Evolutionary conservation across 2,888 invertebrate genomes (phyloP).

Genomic region (Augiades crinisus): DNA sequence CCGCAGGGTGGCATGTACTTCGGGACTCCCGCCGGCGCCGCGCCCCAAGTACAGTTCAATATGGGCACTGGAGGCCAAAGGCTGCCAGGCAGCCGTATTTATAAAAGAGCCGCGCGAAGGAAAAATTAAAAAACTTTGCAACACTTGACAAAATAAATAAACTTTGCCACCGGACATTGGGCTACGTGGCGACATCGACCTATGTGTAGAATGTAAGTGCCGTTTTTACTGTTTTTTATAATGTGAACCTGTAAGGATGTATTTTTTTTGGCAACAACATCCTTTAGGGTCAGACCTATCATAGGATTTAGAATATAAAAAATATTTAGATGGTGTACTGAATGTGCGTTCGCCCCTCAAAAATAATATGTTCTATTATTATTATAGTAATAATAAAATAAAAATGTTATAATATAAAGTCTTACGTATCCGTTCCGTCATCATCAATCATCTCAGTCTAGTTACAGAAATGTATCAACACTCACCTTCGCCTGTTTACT

Average conservation of each 20-base stretch:
- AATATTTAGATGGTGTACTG: no score
- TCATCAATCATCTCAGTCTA: no score
- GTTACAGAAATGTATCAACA: no score
- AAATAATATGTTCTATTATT: no score
- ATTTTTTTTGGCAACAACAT: conserved; percentile 7
- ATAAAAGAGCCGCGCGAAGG: conserved; percentile 62
- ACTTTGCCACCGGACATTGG: neutral
- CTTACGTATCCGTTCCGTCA: no score
- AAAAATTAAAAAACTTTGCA: conserved; percentile 52
- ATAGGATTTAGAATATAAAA: no score
- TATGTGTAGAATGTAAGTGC: conserved; percentile 7
- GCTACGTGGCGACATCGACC: neutral
- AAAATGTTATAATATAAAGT: no score
- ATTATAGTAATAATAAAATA: no score
- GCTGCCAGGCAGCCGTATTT: conserved; percentile 46
- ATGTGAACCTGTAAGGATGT: conserved; percentile 30
- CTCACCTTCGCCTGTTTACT: no score
- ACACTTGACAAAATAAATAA: neutral
- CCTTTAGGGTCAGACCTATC: conserved; percentile 21
- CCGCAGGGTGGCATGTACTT: conserved; percentile 51
- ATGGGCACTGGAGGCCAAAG: conserved; percentile 59
- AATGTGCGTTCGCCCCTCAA: no score
- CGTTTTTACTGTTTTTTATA: conserved; percentile 2
- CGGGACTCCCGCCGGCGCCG: conserved; percentile 31
- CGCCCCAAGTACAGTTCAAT: conserved; percentile 55